Conservation (phyloP, 1,140 invertebrate species). For the Cylas formicarius region DNA sequence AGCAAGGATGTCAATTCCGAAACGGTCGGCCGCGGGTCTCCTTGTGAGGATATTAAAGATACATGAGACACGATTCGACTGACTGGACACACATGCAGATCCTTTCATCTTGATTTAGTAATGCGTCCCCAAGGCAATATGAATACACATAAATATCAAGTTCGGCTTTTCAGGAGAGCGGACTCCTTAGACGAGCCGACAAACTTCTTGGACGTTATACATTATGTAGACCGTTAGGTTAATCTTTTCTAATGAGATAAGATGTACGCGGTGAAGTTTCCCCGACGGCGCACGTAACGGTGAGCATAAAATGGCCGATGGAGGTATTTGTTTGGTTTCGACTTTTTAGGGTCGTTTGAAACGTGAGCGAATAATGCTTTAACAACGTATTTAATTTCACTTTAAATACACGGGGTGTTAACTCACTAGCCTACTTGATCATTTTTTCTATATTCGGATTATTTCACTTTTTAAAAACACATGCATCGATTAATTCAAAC, state of each 20-base stretch:
- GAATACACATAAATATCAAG: constrained; percentile 26
- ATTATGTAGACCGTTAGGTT: constrained; percentile 17
- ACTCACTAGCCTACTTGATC: no score
- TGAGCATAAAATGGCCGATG: constrained; percentile 2
- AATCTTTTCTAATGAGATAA: constrained; percentile 18
- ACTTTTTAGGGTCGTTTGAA: no score
- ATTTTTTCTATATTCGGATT: no score
- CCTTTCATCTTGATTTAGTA: constrained; percentile 24
- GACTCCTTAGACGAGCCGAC: constrained; percentile 8
- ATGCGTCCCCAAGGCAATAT: constrained; percentile 22
- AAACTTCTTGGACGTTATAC: constrained; percentile 11
- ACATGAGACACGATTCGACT: constrained; percentile 21
- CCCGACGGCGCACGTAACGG: background rate
- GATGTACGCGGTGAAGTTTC: constrained; percentile 4
- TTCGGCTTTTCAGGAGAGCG: constrained; percentile 7
- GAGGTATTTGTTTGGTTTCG: no score
- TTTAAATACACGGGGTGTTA: no score
- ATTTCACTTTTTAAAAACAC: no score
- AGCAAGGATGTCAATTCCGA: no score
- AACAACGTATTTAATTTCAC: no score
- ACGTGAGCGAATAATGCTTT: no score
- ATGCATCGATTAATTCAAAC: no score
- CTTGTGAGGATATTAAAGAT: constrained; percentile 20
- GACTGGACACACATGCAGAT: constrained; percentile 23
- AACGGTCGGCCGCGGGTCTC: constrained; percentile 11